Base-by-base conservation (phyloP, 2,888 invertebrate species). In the Acronicta alni region DNA sequence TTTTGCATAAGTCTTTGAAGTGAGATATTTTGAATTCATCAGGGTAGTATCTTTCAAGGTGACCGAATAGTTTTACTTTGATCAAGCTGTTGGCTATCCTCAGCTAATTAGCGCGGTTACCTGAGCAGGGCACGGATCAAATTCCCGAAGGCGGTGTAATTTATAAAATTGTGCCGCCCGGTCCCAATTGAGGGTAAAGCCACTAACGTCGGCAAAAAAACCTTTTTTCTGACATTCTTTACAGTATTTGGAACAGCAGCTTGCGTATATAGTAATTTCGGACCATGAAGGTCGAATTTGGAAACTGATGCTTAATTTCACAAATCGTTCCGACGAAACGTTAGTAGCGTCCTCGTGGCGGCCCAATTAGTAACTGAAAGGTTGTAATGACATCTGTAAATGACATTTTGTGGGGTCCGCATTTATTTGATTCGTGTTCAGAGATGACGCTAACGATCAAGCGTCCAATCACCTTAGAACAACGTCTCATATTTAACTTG, bases 41-140 rank as follows among this genome's bases (percentile, higher is more conserved):
- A 49, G 39, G 16, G 12, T 35, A 8, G 26, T 8, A 14, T 16
- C 16, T 60, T 47, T 54, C 14, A 17, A 48, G 26, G 38, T 46
- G 18, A 51, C 15, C 43, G 18, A 48, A 64, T 72, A 72, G 68
- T 73, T 75, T 65, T 46, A 45, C 66, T 69, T 72, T 74, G 64
- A 67, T 63, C 39, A 41, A 44, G 54, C 64, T 71, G 58, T 71
- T 37, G 32, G 35, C 37, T 43, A 48, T 39, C 59, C 43, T 41
- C 48, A 8, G 52, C 57, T 64, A 72, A 76, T 76, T 72, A 69
- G 67, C 67, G 49, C 66, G 68, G 68, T 64, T 63, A 60, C 63
- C 55, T 56, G 60, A 51, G 38, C 63, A 55, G 59, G 71, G 57
- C 55, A 57, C 55, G 59, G 73, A 73, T 73, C 65, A 61, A 72